Evolutionary conservation across 2,797 vertebrate species (phyloP).

Genomic region (Adelosebastes latens): DNA sequence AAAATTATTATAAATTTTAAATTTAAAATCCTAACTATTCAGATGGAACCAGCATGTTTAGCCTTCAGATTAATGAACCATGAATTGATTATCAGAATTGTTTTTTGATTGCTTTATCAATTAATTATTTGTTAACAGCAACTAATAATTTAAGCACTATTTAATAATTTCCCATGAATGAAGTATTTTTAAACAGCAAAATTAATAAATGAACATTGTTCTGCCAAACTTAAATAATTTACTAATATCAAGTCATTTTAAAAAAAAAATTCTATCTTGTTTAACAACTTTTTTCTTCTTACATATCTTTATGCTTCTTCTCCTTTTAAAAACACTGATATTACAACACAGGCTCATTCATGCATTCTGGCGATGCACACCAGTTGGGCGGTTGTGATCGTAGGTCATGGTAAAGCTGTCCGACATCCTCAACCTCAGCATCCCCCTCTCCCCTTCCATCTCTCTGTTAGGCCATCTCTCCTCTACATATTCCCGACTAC

Average conservation of each 20-base stretch:
- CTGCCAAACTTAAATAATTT: background rate
- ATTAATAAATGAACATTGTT: no score
- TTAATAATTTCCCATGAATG: background rate
- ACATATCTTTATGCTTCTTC: background rate
- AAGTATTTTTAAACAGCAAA: background rate
- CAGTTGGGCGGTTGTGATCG: accelerated
- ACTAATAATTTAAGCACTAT: background rate
- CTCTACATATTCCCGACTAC: no score
- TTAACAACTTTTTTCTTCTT: background rate
- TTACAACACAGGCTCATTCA: background rate
- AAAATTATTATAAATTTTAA: background rate
- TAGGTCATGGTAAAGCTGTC: no score
- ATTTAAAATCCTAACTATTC: background rate
- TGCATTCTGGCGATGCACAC: no score
- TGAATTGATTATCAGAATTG: background rate
- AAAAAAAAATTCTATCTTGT: background rate
- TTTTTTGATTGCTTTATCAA: background rate
- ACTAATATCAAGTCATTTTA: background rate
- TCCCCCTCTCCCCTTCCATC: no score
- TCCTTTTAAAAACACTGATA: background rate
- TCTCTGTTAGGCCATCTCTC: no score
- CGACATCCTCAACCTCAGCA: no score
- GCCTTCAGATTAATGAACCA: background rate
- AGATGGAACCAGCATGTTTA: background rate
- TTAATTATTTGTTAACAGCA: background rate